Evolutionary conservation across 2,888 invertebrate species (phyloP), one percentile per base, ranked within the genome.

Genomic region (Poecilobothrus nobilitatus): DNA sequence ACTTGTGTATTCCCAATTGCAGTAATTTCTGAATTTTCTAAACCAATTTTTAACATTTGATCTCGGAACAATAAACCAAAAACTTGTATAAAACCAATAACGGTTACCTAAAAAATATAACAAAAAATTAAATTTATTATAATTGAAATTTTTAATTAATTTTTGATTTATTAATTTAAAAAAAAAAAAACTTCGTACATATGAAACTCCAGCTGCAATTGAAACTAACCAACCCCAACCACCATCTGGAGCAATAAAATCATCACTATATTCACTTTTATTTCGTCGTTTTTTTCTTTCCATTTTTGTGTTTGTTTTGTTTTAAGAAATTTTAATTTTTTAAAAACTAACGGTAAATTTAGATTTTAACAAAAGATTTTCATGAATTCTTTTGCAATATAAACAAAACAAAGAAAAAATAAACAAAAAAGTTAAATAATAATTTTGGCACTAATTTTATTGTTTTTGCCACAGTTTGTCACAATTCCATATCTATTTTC

Each of bases 221-320:
- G 90, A 86, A 22, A 91, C 85, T 77, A 90, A 82, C 91, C 91
- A 91, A 0, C 80, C 80, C 90, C 90, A 91, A 0, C 91, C 90
- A 6, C 90, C 91, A 78, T 91, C 91, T 0, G 91, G 91, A 0
- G 90, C 86, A 65, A 86, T 80, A 74, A 89, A 90, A 68, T 86
- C 85, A 9, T 83, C 76, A 18, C 81, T 81, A 65, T 81, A 73
- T 73, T 81, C 79, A 62, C 78, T 79, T 71, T 80, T 81, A 70
- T 81, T 79, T 63, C 76, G 76, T 7, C 84, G 76, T 81, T 82
- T 78, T 79, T 83, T 70, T 79, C 83, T 74, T 80, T 76, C 73
- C 63, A 63, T 63, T 15, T 15, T 18, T 27, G 5, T 27, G 2
- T 27, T 27, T 27, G 2, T 27, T 27, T 27, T 27, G n/a, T 27